A percentile compares a stretch with the other conserved stretches of the same genome.
phyloP scores from a whole-genome alignment of 92 coral and sea anemone genomes.

The Zoanthus sociatus region DNA sequence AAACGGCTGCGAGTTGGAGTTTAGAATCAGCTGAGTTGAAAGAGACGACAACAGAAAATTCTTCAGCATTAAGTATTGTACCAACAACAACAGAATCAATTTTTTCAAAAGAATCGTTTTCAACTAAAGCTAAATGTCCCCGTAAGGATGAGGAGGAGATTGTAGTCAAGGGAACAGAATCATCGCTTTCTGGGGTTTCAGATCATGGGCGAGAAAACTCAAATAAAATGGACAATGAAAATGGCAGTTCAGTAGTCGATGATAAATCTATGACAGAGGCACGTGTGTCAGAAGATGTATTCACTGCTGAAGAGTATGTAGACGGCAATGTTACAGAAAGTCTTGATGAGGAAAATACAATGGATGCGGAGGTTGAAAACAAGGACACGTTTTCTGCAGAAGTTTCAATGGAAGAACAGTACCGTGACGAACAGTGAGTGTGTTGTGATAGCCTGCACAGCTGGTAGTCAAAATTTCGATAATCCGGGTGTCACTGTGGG shows the following conservation, averaged over 20 bases:
- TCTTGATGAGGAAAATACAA: not conserved
- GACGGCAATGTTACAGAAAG: not conserved
- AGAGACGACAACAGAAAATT: not conserved
- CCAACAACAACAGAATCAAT: not conserved
- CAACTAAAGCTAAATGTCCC: not conserved
- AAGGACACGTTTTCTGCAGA: not conserved
- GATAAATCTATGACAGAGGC: not conserved
- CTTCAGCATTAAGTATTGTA: not conserved
- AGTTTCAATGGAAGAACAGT: constrained; percentile 19
- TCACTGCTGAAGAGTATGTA: not conserved
- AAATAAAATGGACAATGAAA: not conserved
- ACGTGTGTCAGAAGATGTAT: not conserved
- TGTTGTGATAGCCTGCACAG: not conserved
- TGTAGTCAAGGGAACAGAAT: not conserved
- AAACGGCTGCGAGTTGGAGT: not conserved
- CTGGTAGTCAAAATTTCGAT: too few relatives aligned
- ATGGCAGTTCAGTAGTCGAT: not conserved
- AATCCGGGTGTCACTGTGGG: too few relatives aligned
- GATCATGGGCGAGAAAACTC: not conserved
- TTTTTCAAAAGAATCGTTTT: not conserved
- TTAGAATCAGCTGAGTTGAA: not conserved
- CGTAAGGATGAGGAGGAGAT: not conserved
- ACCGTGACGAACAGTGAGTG: constrained; percentile 19
- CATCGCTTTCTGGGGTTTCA: not conserved
- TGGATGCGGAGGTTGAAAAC: not conserved